phyloP scores from a whole-genome alignment of 2,113 vertebrate genomes.

The Sylvietta virens region DNA sequence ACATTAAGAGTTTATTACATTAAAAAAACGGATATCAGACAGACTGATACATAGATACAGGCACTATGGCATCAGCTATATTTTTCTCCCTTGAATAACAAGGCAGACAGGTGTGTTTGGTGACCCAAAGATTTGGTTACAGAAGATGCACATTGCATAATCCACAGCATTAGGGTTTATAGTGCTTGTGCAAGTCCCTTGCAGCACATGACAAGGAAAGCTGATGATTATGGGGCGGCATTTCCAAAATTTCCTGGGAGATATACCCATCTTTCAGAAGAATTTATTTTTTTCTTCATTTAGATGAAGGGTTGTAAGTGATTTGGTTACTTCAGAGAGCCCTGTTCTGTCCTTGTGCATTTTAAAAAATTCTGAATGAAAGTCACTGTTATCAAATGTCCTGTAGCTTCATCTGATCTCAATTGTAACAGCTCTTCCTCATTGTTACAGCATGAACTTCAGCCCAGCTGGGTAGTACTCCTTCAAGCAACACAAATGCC shows the following conservation, averaged over 20 bases:
- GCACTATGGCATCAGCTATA: fast-evolving
- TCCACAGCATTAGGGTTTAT: neutral
- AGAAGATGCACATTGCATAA: neutral
- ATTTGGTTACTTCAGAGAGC: neutral
- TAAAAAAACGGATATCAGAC: neutral
- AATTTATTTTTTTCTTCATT: neutral
- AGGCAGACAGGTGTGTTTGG: neutral
- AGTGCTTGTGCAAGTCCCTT: neutral
- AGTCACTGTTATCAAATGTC: neutral
- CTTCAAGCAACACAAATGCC: conserved; percentile 53
- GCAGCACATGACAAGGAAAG: neutral
- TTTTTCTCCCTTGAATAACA: neutral
- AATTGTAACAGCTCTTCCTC: conserved; percentile 40
- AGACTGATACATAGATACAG: neutral
- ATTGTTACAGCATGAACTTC: conserved; percentile 45
- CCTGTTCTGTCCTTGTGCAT: neutral
- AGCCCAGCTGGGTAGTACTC: conserved; percentile 13
- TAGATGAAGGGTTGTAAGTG: neutral
- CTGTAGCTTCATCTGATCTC: conserved; percentile 25
- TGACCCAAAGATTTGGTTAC: neutral
- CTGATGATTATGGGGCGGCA: neutral
- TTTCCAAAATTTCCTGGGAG: neutral
- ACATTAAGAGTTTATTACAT: neutral
- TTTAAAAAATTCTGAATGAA: neutral
- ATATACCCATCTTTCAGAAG: neutral